These are phyloP conservation scores for Urocynchramus pylzowi DNA, from an alignment of 2,113 vertebrate species.

Conservation along the genomic window DNA sequence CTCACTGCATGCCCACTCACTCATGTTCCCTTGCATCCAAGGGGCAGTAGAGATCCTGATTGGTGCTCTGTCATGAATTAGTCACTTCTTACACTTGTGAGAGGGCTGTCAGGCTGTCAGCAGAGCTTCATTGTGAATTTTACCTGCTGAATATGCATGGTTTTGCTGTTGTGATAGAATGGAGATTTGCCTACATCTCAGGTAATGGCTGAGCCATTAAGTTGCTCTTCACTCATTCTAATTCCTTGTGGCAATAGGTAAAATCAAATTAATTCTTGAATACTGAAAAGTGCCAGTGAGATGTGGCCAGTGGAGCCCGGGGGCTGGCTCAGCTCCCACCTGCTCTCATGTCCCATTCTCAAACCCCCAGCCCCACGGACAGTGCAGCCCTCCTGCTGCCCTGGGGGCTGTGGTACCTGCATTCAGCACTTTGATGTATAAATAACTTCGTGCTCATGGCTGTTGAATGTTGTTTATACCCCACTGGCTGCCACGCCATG, in stretches of 20 bases:
- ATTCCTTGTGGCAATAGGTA: neutral
- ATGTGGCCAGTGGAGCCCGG: neutral
- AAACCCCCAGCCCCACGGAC: fast-evolving
- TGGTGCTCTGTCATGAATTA: neutral
- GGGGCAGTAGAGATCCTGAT: neutral
- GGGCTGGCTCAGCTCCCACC: neutral
- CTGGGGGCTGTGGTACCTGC: neutral
- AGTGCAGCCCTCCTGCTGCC: neutral
- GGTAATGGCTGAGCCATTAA: neutral
- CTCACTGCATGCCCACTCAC: neutral
- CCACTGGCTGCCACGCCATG: slow-evolving; percentile 24
- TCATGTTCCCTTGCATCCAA: neutral
- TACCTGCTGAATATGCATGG: neutral
- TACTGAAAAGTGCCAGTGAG: neutral
- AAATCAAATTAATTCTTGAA: neutral
- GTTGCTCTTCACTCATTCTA: neutral
- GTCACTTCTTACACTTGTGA: neutral
- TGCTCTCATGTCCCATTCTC: neutral
- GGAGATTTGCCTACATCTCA: neutral
- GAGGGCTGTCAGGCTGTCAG: neutral
- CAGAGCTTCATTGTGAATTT: neutral
- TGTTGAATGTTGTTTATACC: slow-evolving; percentile 51
- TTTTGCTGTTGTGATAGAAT: neutral
- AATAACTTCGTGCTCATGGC: neutral
- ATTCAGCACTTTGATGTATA: neutral